Percentiles rank a stretch among this genome's conserved stretches.
Evolutionary conservation across 2,888 invertebrate genomes (phyloP).

Genomic region (Villa cingulata): DNA sequence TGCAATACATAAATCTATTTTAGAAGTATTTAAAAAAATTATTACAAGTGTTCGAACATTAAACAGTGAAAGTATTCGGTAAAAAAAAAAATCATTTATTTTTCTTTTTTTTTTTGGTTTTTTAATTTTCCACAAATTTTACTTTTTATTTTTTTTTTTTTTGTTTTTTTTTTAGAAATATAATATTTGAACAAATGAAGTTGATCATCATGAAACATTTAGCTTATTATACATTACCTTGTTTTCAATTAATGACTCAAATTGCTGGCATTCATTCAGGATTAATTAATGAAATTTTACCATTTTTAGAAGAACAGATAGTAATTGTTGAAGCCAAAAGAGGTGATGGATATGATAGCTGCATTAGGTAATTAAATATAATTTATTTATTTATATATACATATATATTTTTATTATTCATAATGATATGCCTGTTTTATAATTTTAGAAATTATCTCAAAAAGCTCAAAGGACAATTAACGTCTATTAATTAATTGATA

Average conservation of each 20-base stretch:
- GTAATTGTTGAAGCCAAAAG: constrained; percentile 28
- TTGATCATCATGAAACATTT: constrained; percentile 29
- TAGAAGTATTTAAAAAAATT: constrained; percentile 24
- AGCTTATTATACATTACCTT: constrained; percentile 32
- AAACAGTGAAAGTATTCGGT: constrained; percentile 17
- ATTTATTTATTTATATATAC: constrained; percentile 3
- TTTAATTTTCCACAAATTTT: neutral
- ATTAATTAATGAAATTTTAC: constrained; percentile 22
- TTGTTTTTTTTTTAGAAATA: constrained; percentile 10
- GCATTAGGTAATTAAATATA: constrained; percentile 21
- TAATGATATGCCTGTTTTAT: no score
- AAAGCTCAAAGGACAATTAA: no score
- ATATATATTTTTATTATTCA: neutral
- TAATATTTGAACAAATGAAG: constrained; percentile 23
- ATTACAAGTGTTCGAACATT: constrained; percentile 18
- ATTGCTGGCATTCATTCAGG: constrained; percentile 23
- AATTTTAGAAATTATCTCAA: no score
- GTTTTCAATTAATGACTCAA: constrained; percentile 30
- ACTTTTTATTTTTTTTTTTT: neutral
- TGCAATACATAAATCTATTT: constrained; percentile 25
- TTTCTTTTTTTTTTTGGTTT: no score
- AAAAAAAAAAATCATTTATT: neutral
- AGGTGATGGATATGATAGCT: constrained; percentile 31
- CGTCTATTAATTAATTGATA: no score
- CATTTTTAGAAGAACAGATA: constrained; percentile 25